phyloP scores from a whole-genome alignment of 37 sponge, comb jelly and placozoan genomes.

The Halisarca cf. caerulea region DNA sequence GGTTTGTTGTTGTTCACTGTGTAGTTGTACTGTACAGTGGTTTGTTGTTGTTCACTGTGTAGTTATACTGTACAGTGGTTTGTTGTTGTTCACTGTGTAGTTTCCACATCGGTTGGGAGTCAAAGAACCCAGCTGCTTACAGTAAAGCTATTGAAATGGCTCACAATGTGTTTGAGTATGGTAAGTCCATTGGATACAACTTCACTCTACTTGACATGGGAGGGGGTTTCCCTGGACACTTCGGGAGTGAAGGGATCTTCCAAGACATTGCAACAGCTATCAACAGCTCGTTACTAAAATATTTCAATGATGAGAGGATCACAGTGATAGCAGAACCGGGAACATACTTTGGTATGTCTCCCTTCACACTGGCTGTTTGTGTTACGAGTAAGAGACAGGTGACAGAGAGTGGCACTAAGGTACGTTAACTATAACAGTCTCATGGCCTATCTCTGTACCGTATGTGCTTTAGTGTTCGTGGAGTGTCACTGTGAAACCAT shows the following conservation, averaged over 20 bases:
- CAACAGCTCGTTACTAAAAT: not conserved
- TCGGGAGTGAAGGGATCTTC: constrained; percentile 42
- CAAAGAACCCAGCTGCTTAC: constrained; percentile 67
- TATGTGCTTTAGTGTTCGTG: too few relatives aligned
- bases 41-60: not conserved
- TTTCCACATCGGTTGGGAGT: constrained; percentile 92
- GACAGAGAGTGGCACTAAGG: not conserved
- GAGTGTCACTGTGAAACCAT: too few relatives aligned
- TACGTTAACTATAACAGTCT: not conserved
- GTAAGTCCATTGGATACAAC: constrained; percentile 46
- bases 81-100: constrained; percentile 30
- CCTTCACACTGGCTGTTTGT: constrained; percentile 68
- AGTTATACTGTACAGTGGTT: not conserved
- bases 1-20: too few relatives aligned
- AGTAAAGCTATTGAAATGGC: constrained; percentile 60
- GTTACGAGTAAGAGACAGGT: constrained; percentile 61
- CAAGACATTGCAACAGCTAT: not conserved
- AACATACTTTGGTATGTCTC: constrained; percentile 79
- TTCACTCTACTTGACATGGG: constrained; percentile 88
- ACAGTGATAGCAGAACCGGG: constrained; percentile 92
- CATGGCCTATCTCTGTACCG: too few relatives aligned
- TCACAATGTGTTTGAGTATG: constrained; percentile 58
- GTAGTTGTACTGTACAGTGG: too few relatives aligned
- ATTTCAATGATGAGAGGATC: constrained; percentile 18
- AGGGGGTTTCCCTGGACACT: constrained; percentile 86